Conservation (phyloP, 2,113 vertebrate genomes). For the Odobenus rosmarus region DNA sequence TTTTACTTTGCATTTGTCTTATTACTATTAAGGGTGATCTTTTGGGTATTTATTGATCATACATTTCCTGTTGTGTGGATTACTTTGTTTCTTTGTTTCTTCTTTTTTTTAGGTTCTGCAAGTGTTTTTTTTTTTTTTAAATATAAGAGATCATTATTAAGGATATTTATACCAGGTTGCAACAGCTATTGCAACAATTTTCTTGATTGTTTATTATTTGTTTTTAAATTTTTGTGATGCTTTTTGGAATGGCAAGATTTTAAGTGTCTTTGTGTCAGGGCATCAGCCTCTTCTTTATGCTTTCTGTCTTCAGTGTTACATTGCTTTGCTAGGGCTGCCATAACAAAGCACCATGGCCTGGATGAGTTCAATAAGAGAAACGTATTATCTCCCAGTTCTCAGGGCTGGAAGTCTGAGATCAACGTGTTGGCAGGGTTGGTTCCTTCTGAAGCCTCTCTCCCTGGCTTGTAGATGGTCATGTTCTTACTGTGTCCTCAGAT, state of each 20-base stretch:
- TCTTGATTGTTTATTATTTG: not conserved
- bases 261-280: not conserved
- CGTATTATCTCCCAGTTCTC: not conserved
- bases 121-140: not conserved
- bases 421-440: not conserved
- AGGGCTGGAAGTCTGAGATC: not conserved
- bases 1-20: slow-evolving; percentile 24
- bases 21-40: not conserved
- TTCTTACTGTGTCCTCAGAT: not conserved
- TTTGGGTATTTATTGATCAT: not conserved
- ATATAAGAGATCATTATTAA: not conserved
- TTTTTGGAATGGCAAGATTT: not conserved
- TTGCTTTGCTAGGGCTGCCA: not conserved
- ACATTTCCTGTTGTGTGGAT: not conserved
- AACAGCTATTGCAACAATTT: not conserved
- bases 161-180: not conserved
- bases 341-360: not conserved
- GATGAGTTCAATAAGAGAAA: not conserved
- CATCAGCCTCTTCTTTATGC: not conserved
- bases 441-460: not conserved
- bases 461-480: not conserved
- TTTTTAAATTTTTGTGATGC: not conserved
- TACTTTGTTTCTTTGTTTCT: not conserved
- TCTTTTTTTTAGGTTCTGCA: not conserved
- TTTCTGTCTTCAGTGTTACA: not conserved